Base-by-base conservation (phyloP, 2,888 invertebrate species). In the Holacanthella duospinosa region DNA sequence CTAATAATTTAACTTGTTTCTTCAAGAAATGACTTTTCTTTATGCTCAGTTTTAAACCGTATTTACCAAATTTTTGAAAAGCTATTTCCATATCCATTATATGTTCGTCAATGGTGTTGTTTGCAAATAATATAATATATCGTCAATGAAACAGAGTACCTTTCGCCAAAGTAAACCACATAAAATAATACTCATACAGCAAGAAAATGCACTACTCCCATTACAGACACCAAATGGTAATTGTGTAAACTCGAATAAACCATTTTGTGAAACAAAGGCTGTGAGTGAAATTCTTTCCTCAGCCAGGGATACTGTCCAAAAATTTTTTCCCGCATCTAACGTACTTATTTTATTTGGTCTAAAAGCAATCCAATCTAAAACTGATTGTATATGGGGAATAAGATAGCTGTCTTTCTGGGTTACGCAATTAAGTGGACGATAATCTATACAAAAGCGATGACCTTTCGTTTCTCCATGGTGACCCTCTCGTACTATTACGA, bases 351-450 rank as follows among this genome's bases (percentile, higher is more conserved):
- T 58, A 27, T 59, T 59, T 6, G 29, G 9, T 1, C 36, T 48
- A 3, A 25, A n/a, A 1, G 64, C 66, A 19, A 66, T 55, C 62
- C 64, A 66, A 27, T 66, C 62, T 19, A 66, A 55, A 1, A 64
- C 54, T 0, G 60, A 56, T 29, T 64, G 59, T 1, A 57, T 55
- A 27, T 64, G 43, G 19, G 62, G 64, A 1, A 66, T 19, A 1
- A 60, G 64, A 62, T 55, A 62, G n/a, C 25, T 16, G 48, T 66
- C 66, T 36, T 43, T 62, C 21, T 43, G 6, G 1, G 61, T 66
- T 21, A 21, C n/a, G 24, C n/a, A 55, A 58, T 66, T 66, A 25
- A 66, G 24, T 1, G 60, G 43, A 21, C 64, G 1, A 43, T 43
- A 60, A 25, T 66, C 66, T 1, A 62, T 44, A 16, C 19, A 27